Evolutionary conservation across 2,797 vertebrate genomes (phyloP).

Genomic region (Labroides dimidiatus): DNA sequence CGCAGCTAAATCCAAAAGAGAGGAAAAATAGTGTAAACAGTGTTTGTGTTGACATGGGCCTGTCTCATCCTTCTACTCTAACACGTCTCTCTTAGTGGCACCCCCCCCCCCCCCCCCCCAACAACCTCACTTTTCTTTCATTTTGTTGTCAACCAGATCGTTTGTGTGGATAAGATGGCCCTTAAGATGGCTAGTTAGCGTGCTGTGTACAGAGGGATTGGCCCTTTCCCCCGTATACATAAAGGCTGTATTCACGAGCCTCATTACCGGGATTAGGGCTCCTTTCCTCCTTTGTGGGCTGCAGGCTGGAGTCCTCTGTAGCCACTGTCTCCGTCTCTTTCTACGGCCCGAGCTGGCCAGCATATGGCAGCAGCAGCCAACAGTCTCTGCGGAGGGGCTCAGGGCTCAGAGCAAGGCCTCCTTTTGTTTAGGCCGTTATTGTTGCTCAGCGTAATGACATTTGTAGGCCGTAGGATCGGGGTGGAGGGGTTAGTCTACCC

Average conservation of each 20-base stretch:
- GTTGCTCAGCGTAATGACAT: conserved; percentile 97
- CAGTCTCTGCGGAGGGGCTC: conserved; percentile 83
- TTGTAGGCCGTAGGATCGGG: conserved; percentile 95
- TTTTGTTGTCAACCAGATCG: conserved; percentile 73
- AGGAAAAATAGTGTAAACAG: conserved; percentile 43
- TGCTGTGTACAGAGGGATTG: conserved; percentile 86
- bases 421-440: conserved; percentile 98
- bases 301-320: conserved; percentile 73
- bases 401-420: conserved; percentile 82
- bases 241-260: conserved; percentile 85
- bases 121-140: conserved; percentile 65
- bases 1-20: conserved; percentile 25
- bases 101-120: conserved; percentile 21
- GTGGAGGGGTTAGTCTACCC: conserved; percentile 96
- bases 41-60: conserved; percentile 47
- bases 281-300: conserved; percentile 73
- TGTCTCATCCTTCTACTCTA: conserved; percentile 48
- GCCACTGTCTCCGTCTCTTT: conserved; percentile 73
- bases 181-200: conserved; percentile 81
- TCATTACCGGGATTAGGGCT: conserved; percentile 89
- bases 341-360: conserved; percentile 86
- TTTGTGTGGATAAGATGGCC: conserved; percentile 82
- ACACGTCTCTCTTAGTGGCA: conserved; percentile 28
- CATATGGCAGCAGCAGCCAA: conserved; percentile 94
- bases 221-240: conserved; percentile 84